phyloP scores from a whole-genome alignment of 2,797 vertebrate genomes.

The Eutrigla gurnardus region DNA sequence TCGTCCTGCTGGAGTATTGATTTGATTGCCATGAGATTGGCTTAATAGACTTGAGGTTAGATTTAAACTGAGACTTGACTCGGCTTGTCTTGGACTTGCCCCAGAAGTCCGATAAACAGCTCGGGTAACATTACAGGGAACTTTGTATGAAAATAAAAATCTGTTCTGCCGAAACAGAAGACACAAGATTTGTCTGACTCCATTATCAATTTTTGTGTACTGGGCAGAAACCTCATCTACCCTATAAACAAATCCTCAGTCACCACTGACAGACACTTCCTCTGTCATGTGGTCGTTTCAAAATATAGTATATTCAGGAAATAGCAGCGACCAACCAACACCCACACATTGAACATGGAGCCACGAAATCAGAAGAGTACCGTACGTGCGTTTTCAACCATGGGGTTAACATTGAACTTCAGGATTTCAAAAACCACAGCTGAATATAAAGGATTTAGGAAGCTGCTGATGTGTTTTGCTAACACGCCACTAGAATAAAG shows the following conservation, averaged over 20 bases:
- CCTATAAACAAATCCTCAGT: constrained; percentile 17
- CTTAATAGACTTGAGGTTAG: neutral
- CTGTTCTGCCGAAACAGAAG: neutral
- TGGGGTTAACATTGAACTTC: neutral
- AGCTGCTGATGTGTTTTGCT: neutral
- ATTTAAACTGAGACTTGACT: neutral
- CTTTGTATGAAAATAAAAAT: neutral
- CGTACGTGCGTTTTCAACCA: neutral
- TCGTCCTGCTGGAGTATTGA: neutral
- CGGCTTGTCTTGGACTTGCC: neutral
- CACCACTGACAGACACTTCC: constrained; percentile 53
- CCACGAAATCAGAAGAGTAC: neutral
- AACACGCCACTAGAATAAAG: neutral
- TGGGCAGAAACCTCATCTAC: neutral
- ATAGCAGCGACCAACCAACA: neutral
- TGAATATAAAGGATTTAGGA: neutral
- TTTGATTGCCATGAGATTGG: neutral
- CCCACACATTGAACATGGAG: neutral
- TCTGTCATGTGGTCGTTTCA: constrained; percentile 62
- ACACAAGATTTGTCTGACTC: neutral
- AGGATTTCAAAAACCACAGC: neutral
- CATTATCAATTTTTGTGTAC: no score
- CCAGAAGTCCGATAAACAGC: neutral
- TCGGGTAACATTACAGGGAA: neutral
- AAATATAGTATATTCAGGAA: constrained; percentile 37